These are phyloP conservation scores for Dicyrtomina minuta DNA, from an alignment of 2,888 invertebrate genomes.

Conservation along the genomic window DNA sequence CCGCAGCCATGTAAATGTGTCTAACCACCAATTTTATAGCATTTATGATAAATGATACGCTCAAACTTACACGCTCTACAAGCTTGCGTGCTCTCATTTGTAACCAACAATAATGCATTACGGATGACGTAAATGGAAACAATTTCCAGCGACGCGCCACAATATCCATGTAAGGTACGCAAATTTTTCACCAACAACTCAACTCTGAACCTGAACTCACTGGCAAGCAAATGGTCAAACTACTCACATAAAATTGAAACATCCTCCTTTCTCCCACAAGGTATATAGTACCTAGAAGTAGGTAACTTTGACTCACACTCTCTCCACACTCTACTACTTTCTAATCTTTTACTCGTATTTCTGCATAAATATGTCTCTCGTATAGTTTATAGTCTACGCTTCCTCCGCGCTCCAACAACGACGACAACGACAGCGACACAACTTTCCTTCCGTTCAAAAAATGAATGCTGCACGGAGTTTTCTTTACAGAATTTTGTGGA, in stretches of 20 bases:
- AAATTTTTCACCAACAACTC: slow-evolving; percentile 18
- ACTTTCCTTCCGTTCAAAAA: not conserved
- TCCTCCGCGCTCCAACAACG: not conserved
- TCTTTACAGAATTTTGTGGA: too few species aligned
- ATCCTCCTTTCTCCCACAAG: not conserved
- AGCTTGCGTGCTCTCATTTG: slow-evolving; percentile 30
- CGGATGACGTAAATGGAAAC: slow-evolving; percentile 24
- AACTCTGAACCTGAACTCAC: slow-evolving; percentile 5
- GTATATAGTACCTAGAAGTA: too few species aligned
- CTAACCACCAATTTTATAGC: slow-evolving; percentile 24
- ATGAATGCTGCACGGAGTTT: too few species aligned
- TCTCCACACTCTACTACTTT: not conserved
- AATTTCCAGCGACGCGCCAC: slow-evolving; percentile 23
- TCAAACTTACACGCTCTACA: slow-evolving; percentile 8
- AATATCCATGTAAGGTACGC: slow-evolving; percentile 14
- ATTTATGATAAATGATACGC: slow-evolving; percentile 25
- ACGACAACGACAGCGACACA: not conserved
- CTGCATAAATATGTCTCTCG: not conserved
- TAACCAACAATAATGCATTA: slow-evolving; percentile 24
- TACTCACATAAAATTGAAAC: slow-evolving; percentile 29
- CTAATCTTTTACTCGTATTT: not conserved
- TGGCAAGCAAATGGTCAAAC: slow-evolving; percentile 16
- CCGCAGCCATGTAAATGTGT: not conserved
- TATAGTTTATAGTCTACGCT: not conserved
- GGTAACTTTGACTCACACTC: slow-evolving; percentile 16